Conservation (phyloP, 1,140 invertebrate species). For the Cataglyphis hispanica region DNA sequence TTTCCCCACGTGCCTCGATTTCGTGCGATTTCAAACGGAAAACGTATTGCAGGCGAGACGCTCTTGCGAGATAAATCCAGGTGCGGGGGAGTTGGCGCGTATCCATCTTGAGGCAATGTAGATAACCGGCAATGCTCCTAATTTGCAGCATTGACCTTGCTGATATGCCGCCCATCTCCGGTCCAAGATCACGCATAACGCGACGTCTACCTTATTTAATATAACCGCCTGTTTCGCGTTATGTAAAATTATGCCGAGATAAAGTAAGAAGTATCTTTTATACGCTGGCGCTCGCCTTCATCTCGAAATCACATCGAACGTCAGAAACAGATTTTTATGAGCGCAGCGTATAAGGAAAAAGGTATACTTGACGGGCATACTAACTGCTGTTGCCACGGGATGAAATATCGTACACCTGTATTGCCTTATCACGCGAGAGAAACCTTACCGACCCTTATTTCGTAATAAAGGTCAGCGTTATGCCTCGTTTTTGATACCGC, state of each 20-base stretch:
- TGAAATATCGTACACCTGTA: conserved; percentile 24
- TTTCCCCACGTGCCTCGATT: neutral
- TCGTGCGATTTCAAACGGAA: neutral
- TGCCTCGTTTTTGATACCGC: conserved; percentile 25
- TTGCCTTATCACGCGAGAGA: neutral
- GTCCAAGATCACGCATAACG: conserved; percentile 34
- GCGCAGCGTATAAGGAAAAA: neutral
- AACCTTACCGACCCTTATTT: conserved; percentile 34
- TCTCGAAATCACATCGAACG: conserved; percentile 33
- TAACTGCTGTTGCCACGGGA: conserved; percentile 14
- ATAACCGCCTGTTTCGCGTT: conserved; percentile 50
- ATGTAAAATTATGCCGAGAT: conserved; percentile 65
- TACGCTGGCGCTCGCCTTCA: conserved; percentile 3
- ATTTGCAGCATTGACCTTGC: conserved; percentile 68
- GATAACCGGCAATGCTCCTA: conserved; percentile 61
- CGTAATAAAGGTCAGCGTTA: conserved; percentile 53
- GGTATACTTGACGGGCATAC: conserved; percentile 32
- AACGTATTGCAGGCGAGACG: conserved; percentile 3
- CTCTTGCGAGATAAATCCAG: conserved; percentile 46
- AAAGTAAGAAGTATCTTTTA: conserved; percentile 43
- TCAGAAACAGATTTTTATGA: conserved; percentile 51
- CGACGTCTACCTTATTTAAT: conserved; percentile 64
- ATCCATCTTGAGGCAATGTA: conserved; percentile 57
- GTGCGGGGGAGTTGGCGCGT: conserved; percentile 23
- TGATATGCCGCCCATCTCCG: conserved; percentile 59